These are phyloP conservation scores for Brassicogethes aeneus DNA, from an alignment of 2,888 invertebrate genomes.

Conservation along the genomic window DNA sequence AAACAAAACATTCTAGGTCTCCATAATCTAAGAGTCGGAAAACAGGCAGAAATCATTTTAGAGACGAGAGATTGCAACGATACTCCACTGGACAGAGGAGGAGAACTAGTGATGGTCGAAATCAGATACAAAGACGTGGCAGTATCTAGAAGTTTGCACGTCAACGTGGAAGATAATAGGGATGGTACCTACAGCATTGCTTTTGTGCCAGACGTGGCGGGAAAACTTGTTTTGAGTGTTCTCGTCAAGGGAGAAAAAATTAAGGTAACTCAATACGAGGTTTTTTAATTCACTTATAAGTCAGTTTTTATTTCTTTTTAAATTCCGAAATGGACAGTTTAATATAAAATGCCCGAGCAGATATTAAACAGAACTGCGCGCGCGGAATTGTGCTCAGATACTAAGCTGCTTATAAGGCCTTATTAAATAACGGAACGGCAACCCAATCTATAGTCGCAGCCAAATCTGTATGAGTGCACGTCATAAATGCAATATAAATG, in stretches of 20 bases:
- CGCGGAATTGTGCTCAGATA: too few relatives aligned
- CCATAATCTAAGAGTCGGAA: constrained; percentile 53
- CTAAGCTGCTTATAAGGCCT: too few relatives aligned
- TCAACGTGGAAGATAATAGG: constrained; percentile 50
- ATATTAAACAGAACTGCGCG: too few relatives aligned
- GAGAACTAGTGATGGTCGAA: constrained; percentile 51
- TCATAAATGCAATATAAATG: too few relatives aligned
- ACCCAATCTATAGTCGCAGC: too few relatives aligned
- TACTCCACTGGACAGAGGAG: constrained; percentile 57
- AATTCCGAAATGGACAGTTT: too few relatives aligned
- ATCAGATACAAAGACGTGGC: constrained; percentile 46
- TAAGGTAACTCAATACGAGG: constrained; percentile 45
- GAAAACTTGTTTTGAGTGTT: constrained; percentile 52
- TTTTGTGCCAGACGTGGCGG: constrained; percentile 55
- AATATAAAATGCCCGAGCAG: too few relatives aligned
- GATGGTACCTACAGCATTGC: constrained; percentile 56
- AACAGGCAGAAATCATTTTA: constrained; percentile 50
- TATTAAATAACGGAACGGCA: too few relatives aligned
- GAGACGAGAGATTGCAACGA: constrained; percentile 55
- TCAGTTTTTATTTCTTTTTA: too few relatives aligned
- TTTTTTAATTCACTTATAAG: too few relatives aligned
- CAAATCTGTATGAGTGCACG: too few relatives aligned
- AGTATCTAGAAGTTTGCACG: constrained; percentile 35
- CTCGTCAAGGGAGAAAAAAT: constrained; percentile 56
- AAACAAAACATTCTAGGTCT: constrained; percentile 36